Evolutionary conservation across 2,888 invertebrate species (phyloP).

Genomic region (Tolmerus cingulatus): DNA sequence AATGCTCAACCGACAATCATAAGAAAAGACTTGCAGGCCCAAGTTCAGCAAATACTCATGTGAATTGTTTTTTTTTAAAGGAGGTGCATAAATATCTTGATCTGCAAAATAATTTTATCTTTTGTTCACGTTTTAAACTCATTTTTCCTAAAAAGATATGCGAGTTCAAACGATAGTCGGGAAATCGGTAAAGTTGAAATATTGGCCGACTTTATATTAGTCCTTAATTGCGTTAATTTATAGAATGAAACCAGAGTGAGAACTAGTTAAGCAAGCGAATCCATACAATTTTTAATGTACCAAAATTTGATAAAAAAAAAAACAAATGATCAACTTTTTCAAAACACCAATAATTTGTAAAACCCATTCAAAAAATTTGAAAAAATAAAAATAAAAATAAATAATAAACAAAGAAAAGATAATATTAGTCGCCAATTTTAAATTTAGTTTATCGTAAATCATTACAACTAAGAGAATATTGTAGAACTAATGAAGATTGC

Average conservation of each 20-base stretch:
- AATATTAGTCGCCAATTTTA: conserved; percentile 11
- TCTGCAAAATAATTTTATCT: too few relatives aligned
- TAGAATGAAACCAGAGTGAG: not conserved
- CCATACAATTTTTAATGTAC: not conserved
- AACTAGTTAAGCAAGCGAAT: not conserved
- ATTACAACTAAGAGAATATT: not conserved
- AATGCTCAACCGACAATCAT: too few relatives aligned
- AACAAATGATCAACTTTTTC: not conserved
- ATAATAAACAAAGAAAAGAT: not conserved
- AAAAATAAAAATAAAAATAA: not conserved
- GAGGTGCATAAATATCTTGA: too few relatives aligned
- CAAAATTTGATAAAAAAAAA: not conserved
- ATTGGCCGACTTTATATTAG: too few relatives aligned
- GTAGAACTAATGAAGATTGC: not conserved
- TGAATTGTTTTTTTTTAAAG: too few relatives aligned
- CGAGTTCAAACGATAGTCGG: too few relatives aligned
- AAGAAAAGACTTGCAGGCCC: too few relatives aligned
- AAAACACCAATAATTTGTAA: not conserved
- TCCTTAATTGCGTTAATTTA: too few relatives aligned
- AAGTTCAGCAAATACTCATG: too few relatives aligned
- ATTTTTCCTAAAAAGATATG: too few relatives aligned
- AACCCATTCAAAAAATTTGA: not conserved
- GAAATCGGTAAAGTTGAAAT: too few relatives aligned
- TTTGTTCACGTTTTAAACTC: too few relatives aligned
- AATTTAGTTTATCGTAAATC: not conserved